phyloP scores from a whole-genome alignment of 2,888 invertebrate genomes.

The Spatulosminthurus flaviceps region DNA sequence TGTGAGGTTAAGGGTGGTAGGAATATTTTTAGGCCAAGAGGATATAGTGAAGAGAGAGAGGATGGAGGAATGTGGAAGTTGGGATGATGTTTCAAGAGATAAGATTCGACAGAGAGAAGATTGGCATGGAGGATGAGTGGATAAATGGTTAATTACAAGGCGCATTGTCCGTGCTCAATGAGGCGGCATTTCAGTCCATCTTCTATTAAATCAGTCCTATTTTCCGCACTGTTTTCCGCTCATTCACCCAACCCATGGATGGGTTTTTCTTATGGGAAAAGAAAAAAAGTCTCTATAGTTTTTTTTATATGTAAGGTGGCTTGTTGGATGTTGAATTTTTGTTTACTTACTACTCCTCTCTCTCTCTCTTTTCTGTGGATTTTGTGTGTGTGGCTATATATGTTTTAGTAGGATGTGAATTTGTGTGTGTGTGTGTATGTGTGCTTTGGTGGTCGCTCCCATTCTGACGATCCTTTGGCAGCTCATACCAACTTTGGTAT shows the following conservation, averaged over 20 bases:
- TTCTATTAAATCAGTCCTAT: background rate
- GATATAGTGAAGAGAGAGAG: background rate
- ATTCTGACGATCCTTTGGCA: slow-evolving; percentile 34
- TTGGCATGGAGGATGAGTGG: slow-evolving; percentile 41
- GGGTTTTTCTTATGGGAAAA: background rate
- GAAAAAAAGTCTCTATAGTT: background rate
- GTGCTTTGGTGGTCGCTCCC: slow-evolving; percentile 31
- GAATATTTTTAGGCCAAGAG: background rate
- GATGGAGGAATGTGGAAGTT: background rate
- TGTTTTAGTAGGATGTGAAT: background rate
- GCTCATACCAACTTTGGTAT: background rate
- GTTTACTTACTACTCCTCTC: background rate
- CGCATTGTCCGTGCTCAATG: slow-evolving; percentile 53
- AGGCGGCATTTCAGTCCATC: slow-evolving; percentile 31
- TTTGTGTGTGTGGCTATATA: background rate
- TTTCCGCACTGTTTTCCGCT: slow-evolving; percentile 11
- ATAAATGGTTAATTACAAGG: slow-evolving; percentile 54
- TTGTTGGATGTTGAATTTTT: too few species aligned
- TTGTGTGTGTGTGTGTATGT: background rate
- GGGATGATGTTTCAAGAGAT: slow-evolving; percentile 1
- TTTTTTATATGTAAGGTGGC: background rate
- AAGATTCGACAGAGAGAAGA: slow-evolving; percentile 21
- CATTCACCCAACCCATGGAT: background rate
- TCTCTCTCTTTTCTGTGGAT: background rate
- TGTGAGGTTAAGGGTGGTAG: background rate